Conservation (phyloP, 2,797 vertebrate species). For the Sciurus vulgaris region DNA sequence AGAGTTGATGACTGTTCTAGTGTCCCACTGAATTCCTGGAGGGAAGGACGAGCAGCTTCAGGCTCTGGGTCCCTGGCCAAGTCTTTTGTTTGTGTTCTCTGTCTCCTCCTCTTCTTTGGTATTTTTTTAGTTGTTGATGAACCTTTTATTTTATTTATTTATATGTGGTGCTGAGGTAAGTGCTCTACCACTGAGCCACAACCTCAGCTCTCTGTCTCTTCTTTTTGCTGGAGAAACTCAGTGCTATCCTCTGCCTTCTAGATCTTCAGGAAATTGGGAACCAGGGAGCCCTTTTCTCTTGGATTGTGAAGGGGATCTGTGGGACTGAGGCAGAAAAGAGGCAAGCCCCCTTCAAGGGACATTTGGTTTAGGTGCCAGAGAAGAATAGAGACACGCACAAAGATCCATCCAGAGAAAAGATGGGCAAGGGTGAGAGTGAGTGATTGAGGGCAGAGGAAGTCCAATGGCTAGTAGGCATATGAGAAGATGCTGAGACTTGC, state of each 20-base stretch:
- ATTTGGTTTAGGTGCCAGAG: background rate
- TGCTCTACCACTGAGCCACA: no score
- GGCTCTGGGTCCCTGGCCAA: background rate
- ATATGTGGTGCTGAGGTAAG: no score
- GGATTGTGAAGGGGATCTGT: background rate
- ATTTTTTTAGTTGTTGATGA: no score
- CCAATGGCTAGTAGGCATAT: no score
- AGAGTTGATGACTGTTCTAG: background rate
- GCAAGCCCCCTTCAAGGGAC: background rate
- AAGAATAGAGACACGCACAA: background rate
- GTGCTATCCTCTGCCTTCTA: background rate
- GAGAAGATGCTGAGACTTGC: background rate
- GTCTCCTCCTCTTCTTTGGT: no score
- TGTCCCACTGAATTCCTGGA: background rate
- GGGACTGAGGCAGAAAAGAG: background rate
- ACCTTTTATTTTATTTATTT: no score
- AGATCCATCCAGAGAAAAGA: background rate
- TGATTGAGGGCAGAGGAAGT: background rate
- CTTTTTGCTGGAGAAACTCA: constrained; percentile 9
- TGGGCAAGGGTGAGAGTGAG: background rate
- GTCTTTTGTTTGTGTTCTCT: background rate
- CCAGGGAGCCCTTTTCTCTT: background rate
- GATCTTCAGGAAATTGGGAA: background rate
- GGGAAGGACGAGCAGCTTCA: background rate
- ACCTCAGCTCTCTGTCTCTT: background rate